phyloP scores from a whole-genome alignment of 2,797 vertebrate genomes.

The Chloroceryle inda region DNA sequence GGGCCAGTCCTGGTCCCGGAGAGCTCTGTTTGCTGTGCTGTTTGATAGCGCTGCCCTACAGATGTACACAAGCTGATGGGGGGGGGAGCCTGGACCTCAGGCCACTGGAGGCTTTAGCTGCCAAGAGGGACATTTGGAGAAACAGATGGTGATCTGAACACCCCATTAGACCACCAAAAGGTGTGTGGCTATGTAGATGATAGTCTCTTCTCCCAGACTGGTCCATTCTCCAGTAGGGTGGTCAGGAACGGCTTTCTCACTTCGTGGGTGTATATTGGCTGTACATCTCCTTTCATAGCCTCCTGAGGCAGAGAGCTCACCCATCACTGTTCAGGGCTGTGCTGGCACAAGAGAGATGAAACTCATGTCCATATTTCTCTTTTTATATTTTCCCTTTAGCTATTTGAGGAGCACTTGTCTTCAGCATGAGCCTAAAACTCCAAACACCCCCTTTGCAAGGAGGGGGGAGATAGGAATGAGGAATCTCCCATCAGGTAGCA shows the following conservation, averaged over 20 bases:
- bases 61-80: not conserved
- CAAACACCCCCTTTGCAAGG: not conserved
- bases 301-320: not conserved
- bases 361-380: fast-evolving
- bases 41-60: fast-evolving
- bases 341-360: fast-evolving
- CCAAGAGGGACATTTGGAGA: not conserved
- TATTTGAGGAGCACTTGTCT: not conserved
- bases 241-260: not conserved
- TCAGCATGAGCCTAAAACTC: fast-evolving
- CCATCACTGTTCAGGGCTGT: no score
- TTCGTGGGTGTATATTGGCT: not conserved
- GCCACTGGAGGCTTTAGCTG: not conserved
- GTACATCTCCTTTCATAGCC: not conserved
- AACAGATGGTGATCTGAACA: not conserved
- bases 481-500: not conserved
- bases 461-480: not conserved
- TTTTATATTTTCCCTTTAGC: not conserved
- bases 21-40: not conserved
- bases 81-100: not conserved
- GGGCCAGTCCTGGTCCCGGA: not conserved
- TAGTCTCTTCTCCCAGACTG: not conserved
- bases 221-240: not conserved
- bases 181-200: no score
- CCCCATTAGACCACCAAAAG: not conserved